These are phyloP conservation scores for Brachypodius melanocephalos DNA, from an alignment of 2,113 vertebrate species.

Conservation along the genomic window DNA sequence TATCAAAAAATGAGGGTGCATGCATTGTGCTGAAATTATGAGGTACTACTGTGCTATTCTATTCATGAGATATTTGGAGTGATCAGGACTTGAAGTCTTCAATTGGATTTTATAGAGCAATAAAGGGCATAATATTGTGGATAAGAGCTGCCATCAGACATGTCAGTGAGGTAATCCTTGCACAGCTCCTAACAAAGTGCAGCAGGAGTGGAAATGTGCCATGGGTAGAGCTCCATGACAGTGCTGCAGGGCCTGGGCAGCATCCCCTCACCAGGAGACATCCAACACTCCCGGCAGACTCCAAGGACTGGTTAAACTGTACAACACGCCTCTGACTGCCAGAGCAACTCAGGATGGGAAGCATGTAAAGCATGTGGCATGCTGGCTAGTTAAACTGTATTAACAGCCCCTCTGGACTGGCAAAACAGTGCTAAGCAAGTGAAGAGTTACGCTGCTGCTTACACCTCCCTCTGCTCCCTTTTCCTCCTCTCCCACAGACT, in stretches of 20 bases:
- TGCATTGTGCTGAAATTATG: neutral
- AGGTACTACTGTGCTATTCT: neutral
- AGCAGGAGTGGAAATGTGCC: neutral
- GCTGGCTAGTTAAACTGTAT: neutral
- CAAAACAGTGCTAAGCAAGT: neutral
- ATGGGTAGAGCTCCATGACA: rapidly evolving
- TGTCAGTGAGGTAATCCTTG: neutral
- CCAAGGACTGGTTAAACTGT: neutral
- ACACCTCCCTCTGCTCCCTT: neutral
- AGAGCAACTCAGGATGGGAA: neutral
- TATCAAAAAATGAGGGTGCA: neutral
- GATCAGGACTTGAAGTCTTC: neutral
- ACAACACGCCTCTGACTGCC: neutral
- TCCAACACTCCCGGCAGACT: neutral
- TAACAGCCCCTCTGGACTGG: neutral
- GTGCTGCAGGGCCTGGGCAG: neutral
- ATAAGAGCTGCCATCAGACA: neutral
- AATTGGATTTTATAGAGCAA: neutral
- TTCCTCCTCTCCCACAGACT: neutral
- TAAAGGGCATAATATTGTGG: neutral
- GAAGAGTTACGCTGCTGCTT: neutral
- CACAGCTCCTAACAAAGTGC: neutral
- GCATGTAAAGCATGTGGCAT: neutral
- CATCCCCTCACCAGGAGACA: neutral
- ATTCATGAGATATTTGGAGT: neutral